These are phyloP conservation scores for Hylyphantes graminicola DNA, from an alignment of 1,140 invertebrate genomes.

Conservation along the genomic window DNA sequence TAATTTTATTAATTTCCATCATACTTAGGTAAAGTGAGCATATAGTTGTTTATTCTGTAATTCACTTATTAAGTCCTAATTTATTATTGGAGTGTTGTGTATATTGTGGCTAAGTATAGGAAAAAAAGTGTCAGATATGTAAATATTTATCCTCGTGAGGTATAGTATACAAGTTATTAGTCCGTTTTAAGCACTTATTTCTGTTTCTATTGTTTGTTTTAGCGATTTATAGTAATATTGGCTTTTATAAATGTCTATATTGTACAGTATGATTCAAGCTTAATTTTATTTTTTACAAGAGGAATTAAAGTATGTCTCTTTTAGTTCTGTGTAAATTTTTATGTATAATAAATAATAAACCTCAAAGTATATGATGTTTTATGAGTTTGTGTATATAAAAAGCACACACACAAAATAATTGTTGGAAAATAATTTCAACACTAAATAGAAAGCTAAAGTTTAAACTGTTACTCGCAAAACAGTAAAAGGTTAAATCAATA, in stretches of 20 bases:
- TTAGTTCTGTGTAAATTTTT: conserved; percentile 59
- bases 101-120: not conserved
- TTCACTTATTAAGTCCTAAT: not conserved
- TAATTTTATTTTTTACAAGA: conserved; percentile 59
- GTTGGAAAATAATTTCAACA: not conserved
- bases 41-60: not conserved
- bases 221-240: conserved; percentile 22
- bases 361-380: conserved; percentile 56
- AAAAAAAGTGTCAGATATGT: conserved; percentile 23
- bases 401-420: not conserved
- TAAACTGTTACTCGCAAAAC: no score
- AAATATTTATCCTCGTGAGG: conserved; percentile 38
- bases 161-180: conserved; percentile 11
- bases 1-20: not conserved
- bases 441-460: no score
- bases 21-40: no score
- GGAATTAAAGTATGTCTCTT: conserved; percentile 46
- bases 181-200: conserved; percentile 29
- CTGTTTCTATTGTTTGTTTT: conserved; percentile 12
- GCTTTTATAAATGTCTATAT: conserved; percentile 58
- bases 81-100: conserved; percentile 18
- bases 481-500: no score
- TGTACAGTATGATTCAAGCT: conserved; percentile 51
- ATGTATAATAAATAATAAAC: conserved; percentile 58
- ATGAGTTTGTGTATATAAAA: not conserved